Base-by-base conservation (phyloP, 2,888 invertebrate species). In the Drosophila rubida region DNA sequence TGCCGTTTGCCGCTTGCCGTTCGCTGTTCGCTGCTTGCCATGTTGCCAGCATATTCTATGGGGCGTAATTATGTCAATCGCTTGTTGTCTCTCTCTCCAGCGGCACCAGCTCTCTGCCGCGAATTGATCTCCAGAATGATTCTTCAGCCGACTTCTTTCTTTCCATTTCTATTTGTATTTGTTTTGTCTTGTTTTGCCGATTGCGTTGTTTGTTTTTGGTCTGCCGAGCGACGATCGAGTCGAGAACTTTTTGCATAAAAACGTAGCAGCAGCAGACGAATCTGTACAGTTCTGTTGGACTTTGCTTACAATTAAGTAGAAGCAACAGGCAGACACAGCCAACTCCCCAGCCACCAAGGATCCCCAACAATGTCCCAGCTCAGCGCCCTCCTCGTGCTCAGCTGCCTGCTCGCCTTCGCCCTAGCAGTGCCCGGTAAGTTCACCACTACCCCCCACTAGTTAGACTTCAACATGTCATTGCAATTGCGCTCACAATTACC, bases 241-340 rank as follows among this genome's bases (percentile, higher is more conserved):
- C 42, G 30, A 65, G 69, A 73, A 72, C 73, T 78, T 89, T 87
- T 89, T 80, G 89, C 89, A 89, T 89, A 89, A 85, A 89, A 89
- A 88, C 89, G 75, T 78, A 79, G 72, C 83, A 74, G 71, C 73
- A 65, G 59, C 75, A 69, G 69, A 32, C 49, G 57, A 58, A 64
- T 69, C 78, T 80, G 77, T 87, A 90, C 90, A 90, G 90, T 90
- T 89, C 81, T 76, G 59, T 68, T 63, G 78, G 69, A 77, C 81
- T 84, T 76, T 80, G 84, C 90, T 80, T 78, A 80, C 90, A 89
- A 90, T 88, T 89, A 75, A 59, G 74, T 70, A 87, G 89, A 85
- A 88, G 6, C 25, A 25, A 19, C 25, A 27, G 39, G 44, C 19
- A 41, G 37, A 16, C 37, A n/a, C 13, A 32, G 23, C 8, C 7